Percentiles rank a stretch among this genome's conserved stretches.
These are phyloP conservation scores for Drosophila diplacantha DNA, from an alignment of 2,888 invertebrate species.

Conservation along the genomic window DNA sequence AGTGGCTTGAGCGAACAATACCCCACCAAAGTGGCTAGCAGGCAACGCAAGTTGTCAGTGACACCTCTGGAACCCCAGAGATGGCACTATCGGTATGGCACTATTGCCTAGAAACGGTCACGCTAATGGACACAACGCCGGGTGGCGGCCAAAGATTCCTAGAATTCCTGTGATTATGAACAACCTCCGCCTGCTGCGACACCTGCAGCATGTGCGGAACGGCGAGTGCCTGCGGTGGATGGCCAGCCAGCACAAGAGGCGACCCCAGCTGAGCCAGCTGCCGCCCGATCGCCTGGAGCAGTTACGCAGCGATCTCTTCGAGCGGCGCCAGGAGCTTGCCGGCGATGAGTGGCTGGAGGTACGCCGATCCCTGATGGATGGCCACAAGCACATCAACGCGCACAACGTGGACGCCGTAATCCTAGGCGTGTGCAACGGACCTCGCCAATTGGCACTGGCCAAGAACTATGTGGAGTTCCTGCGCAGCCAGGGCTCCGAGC, in stretches of 20 bases:
- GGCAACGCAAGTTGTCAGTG: too few relatives aligned
- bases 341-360: conserved; percentile 67
- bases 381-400: conserved; percentile 61
- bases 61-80: too few relatives aligned
- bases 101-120: background rate
- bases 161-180: conserved; percentile 36
- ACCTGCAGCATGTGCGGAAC: conserved; percentile 19
- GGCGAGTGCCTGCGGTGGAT: conserved; percentile 18
- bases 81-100: background rate
- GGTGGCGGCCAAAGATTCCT: background rate
- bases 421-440: conserved; percentile 79
- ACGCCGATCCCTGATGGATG: conserved; percentile 56
- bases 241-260: conserved; percentile 59
- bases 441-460: conserved; percentile 79
- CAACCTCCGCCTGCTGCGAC: conserved; percentile 41
- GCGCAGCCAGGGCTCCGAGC: conserved; percentile 77
- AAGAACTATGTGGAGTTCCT: conserved; percentile 81
- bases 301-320: conserved; percentile 53
- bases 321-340: conserved; percentile 44
- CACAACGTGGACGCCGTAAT: conserved; percentile 82
- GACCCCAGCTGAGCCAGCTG: conserved; percentile 40
- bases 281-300: conserved; percentile 57
- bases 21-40: background rate
- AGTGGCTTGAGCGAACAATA: background rate
- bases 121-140: background rate